Conservation (phyloP, 2,888 invertebrate species). For the Empis stercorea region DNA sequence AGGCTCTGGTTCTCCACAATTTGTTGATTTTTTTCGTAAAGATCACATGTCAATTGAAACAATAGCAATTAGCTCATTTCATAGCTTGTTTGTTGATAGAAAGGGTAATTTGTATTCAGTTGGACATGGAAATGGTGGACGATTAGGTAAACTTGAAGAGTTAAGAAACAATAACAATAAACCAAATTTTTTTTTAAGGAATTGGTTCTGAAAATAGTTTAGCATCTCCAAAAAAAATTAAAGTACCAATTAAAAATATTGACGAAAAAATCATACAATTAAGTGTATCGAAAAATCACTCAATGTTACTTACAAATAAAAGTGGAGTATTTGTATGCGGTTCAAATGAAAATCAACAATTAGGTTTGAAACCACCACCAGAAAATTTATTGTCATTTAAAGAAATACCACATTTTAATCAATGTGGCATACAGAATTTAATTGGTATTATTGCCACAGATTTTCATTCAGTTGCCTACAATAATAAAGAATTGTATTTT, state of each 20-base stretch:
- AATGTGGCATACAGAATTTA: slow-evolving; percentile 33
- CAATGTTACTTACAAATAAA: slow-evolving; percentile 27
- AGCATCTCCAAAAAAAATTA: slow-evolving; percentile 25
- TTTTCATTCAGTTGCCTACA: slow-evolving; percentile 59
- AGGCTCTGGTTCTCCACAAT: slow-evolving; percentile 47
- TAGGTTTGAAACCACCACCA: slow-evolving; percentile 45
- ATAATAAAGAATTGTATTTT: slow-evolving; percentile 48
- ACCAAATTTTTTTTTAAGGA: slow-evolving; percentile 45
- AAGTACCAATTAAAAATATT: slow-evolving; percentile 23
- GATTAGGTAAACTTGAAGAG: slow-evolving; percentile 44
- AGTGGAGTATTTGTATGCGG: slow-evolving; percentile 43
- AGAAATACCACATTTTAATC: slow-evolving; percentile 26
- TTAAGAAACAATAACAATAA: not conserved
- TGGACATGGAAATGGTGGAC: slow-evolving; percentile 68
- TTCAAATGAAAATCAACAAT: slow-evolving; percentile 49
- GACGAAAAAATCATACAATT: slow-evolving; percentile 28
- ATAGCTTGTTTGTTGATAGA: slow-evolving; percentile 29
- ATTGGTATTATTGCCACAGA: slow-evolving; percentile 53
- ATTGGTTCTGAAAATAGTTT: slow-evolving; percentile 45
- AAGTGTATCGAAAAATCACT: slow-evolving; percentile 30
- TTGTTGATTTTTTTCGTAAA: slow-evolving; percentile 53
- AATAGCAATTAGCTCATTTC: slow-evolving; percentile 37
- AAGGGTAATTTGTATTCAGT: slow-evolving; percentile 50
- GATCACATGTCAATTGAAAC: slow-evolving; percentile 44
- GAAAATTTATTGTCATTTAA: slow-evolving; percentile 30